Evolutionary conservation across 2,888 invertebrate genomes (phyloP).

Genomic region (Drosophila gaucha): DNA sequence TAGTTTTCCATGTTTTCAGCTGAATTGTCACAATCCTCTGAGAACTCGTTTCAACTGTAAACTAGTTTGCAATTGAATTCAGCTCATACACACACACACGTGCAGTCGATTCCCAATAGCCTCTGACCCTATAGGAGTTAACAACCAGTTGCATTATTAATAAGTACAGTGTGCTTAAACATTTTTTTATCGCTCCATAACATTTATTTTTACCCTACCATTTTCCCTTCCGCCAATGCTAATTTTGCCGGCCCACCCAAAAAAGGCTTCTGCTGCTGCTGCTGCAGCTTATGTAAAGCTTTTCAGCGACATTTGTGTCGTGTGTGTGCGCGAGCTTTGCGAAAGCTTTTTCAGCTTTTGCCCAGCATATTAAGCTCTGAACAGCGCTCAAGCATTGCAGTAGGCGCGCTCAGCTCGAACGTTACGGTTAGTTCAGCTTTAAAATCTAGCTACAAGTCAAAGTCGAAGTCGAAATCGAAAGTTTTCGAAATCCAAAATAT

Average conservation of each 20-base stretch:
- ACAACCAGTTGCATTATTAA: slow-evolving; percentile 4
- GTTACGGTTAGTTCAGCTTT: slow-evolving; percentile 21
- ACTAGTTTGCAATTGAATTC: slow-evolving; percentile 39
- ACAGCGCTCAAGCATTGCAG: slow-evolving; percentile 44
- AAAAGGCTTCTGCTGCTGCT: slow-evolving; percentile 9
- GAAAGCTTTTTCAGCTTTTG: slow-evolving; percentile 12
- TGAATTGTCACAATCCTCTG: neutral
- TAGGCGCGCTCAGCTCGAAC: slow-evolving; percentile 54
- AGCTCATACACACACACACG: neutral
- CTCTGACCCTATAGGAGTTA: neutral
- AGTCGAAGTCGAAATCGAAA: neutral
- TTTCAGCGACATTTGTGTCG: slow-evolving; percentile 4
- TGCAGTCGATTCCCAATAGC: neutral
- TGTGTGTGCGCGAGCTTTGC: neutral
- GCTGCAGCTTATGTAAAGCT: slow-evolving; percentile 26
- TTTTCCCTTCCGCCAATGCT: slow-evolving; percentile 54
- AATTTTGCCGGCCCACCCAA: slow-evolving; percentile 38
- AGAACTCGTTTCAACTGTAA: slow-evolving; percentile 39
- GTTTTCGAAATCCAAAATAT: neutral
- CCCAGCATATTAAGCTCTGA: slow-evolving; percentile 69
- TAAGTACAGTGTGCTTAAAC: slow-evolving; percentile 6
- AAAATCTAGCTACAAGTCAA: neutral
- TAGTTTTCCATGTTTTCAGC: slow-evolving; percentile 36
- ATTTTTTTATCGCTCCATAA: slow-evolving; percentile 13
- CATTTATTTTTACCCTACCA: slow-evolving; percentile 43